Base-by-base conservation (phyloP, 2,113 vertebrate genomes). In the Halcyon senegalensis region DNA sequence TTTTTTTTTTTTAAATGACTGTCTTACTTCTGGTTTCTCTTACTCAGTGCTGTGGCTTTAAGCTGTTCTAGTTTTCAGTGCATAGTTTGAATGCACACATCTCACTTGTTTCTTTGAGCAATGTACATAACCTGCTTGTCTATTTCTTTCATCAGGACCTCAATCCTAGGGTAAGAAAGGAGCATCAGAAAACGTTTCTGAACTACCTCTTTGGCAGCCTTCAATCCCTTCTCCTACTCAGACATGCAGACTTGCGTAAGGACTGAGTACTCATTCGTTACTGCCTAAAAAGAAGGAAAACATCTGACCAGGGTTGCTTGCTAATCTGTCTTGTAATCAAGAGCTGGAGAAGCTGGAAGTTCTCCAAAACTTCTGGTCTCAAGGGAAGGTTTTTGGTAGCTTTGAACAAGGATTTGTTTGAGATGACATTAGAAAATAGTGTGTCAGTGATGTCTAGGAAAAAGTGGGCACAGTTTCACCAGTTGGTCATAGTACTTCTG, bases 171-270 rank as follows among this genome's bases (percentile, higher is more conserved):
- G 37, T 76, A 28, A 35, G 48, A 73, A 73, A 73, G 31, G 20
- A 64, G 35, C 35, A 56, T 60, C 55, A 70, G 66, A 51, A 85
- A 31, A 69, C 24, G 35, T 44, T 89, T 67, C 66, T 73, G 81
- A 77, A 33, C 17, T 51, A 28, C 33, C 20, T 39, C 13, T 56
- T 58, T 37, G 74, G 28, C 66, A 74, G 66, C 60, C 17, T 58
- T 81, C 5, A 1, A 10, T 43, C 13, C 19, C 28, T 3, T 48
- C 35, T 90, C 16, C 23, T 75, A 14, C 24, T 7, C 50, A 66
- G 46, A 33, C 14, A 10, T 16, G 17, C 51, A 87, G 46, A 9
- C 53, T 79, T 63, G 37, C 0, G 0, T 33, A 39, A 53, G 33
- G 78, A 62, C 33, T 7, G 19, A 74, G 18, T 51, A n/a, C 27